Conservation (phyloP, 2,113 vertebrate genomes). For the Mus spicilegus region DNA sequence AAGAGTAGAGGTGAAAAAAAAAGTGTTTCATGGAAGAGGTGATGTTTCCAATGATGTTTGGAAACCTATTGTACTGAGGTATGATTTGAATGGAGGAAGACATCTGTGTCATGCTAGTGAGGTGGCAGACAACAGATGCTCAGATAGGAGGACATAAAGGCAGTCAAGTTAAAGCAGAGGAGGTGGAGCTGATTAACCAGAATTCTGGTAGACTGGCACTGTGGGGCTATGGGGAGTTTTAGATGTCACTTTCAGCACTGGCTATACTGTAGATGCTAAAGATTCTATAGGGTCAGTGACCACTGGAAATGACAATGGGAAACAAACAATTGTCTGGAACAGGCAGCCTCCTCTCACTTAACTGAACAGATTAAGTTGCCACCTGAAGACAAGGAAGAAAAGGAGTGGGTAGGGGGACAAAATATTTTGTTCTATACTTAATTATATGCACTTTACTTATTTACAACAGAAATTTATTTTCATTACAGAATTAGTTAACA, state of each 20-base stretch:
- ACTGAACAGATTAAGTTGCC: not conserved
- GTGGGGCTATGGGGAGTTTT: not conserved
- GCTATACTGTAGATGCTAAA: not conserved
- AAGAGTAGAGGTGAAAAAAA: not conserved
- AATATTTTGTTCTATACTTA: not conserved
- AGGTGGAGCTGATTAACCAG: not conserved
- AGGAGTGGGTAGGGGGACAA: not conserved
- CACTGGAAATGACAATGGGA: not conserved
- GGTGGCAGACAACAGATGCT: not conserved
- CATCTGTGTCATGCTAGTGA: not conserved
- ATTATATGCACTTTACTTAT: conserved; percentile 18
- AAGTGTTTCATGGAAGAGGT: not conserved
- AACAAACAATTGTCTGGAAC: not conserved
- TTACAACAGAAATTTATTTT: not conserved
- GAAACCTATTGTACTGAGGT: not conserved
- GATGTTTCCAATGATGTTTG: not conserved
- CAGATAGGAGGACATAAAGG: not conserved
- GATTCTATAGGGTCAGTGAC: not conserved
- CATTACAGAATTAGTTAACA: not conserved
- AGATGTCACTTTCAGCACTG: not conserved
- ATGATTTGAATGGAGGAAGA: not conserved
- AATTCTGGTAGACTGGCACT: not conserved
- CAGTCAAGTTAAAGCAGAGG: not conserved
- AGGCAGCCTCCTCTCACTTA: not conserved
- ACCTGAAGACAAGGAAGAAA: not conserved